Base-by-base conservation (phyloP, 2,797 vertebrate species). In the Bradypodion ventrale region DNA sequence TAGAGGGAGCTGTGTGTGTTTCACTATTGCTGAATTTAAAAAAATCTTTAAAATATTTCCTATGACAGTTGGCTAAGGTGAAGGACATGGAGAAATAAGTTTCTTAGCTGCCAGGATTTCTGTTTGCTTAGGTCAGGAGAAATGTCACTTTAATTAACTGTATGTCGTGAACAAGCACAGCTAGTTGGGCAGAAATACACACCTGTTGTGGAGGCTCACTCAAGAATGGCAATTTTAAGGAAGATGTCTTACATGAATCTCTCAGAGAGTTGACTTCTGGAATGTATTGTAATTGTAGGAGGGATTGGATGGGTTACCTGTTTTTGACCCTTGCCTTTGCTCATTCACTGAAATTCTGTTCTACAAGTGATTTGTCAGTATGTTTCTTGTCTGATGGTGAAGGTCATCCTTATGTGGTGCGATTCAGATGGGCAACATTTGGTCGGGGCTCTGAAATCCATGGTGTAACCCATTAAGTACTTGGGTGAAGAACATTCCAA, bases 121-220 rank as follows among this genome's bases (percentile, higher is more conserved):
- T 66, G 7, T 72, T n/a, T 73, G 40, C n/a, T 62, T 62, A 10
- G 68, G 59, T n/a, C 37, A 62, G 37, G 68, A 81, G 56, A 73
- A 60, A 32, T 82, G 68, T 25, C 69, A 72, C 21, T 82, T 72
- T 62, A 81, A 82, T 82, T 60, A 73, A 62, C n/a, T 35, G 35
- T 23, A 56, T 70, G 49, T 42, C 35, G 49, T 80, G 21, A 82
- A 40, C 72, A 25, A 73, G 37, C 56, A 75, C 29, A 73, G 15
- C n/a, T 21, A 42, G 10, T 42, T 23, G 25, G 27, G 2, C 4
- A 21, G 37, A 40, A 72, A 40, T 19, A 62, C 68, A 82, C 60
- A 46, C 19, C 3, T 15, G 69, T 44, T 80, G n/a, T 8, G 44
- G 59, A 62, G 37, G 9, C 8, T 59, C 9, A 1, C 8, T 70